These are phyloP conservation scores for Patiria miniata DNA, from an alignment of 35 echinoderm and acorn worm genomes.

Conservation along the genomic window DNA sequence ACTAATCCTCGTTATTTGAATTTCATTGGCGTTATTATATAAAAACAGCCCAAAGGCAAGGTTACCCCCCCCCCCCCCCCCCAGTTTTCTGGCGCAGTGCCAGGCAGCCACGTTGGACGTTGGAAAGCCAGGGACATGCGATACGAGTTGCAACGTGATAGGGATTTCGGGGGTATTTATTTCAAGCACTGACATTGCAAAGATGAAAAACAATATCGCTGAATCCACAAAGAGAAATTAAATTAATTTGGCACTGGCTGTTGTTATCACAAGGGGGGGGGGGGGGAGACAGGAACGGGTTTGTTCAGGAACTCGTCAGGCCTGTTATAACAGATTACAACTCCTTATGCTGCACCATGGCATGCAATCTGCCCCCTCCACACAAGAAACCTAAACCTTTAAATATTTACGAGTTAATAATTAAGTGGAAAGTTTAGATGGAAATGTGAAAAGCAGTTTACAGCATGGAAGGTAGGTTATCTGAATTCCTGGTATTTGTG, in stretches of 20 bases:
- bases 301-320: too few species aligned
- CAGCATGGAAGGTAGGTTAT: too few species aligned
- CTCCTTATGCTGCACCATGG: too few species aligned
- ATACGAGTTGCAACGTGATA: slow-evolving; percentile 4
- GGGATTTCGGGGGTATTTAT: slow-evolving; percentile 5
- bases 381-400: too few species aligned
- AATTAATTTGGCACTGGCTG: slow-evolving; percentile 4
- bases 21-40: slow-evolving; percentile 30
- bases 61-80: background rate
- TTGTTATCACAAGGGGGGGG: background rate
- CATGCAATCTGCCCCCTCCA: too few species aligned
- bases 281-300: background rate
- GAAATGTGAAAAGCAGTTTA: too few species aligned
- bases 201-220: slow-evolving; percentile 23
- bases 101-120: background rate
- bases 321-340: too few species aligned
- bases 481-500: too few species aligned
- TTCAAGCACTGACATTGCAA: slow-evolving; percentile 8
- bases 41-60: background rate
- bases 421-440: too few species aligned
- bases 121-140: background rate
- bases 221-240: slow-evolving; percentile 15
- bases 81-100: background rate
- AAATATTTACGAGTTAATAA: too few species aligned
- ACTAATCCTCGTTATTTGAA: background rate